phyloP scores from a whole-genome alignment of 2,888 invertebrate species.

The Drosophila lutescens region DNA sequence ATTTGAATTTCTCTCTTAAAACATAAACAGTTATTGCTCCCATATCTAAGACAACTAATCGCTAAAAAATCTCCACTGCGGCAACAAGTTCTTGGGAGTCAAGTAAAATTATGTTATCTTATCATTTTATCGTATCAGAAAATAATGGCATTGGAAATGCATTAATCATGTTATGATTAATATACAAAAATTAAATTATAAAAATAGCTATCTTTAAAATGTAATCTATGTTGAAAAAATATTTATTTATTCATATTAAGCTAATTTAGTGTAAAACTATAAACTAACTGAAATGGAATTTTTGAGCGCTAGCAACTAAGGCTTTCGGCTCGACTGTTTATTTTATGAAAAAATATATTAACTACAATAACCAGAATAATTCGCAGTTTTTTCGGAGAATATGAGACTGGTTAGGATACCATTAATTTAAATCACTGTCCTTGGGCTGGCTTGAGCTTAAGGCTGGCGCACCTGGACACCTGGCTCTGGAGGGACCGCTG shows the following conservation, averaged over 20 bases:
- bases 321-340: too few relatives aligned
- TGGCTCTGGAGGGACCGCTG: conserved; percentile 85
- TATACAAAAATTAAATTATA: too few relatives aligned
- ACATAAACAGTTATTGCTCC: background rate
- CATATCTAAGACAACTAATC: background rate
- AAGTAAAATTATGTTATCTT: conserved; percentile 3
- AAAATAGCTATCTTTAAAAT: too few relatives aligned
- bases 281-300: too few relatives aligned
- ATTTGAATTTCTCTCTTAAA: background rate
- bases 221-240: too few relatives aligned
- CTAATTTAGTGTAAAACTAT: too few relatives aligned
- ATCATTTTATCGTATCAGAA: background rate
- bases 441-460: background rate
- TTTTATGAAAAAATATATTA: too few relatives aligned
- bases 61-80: conserved; percentile 3
- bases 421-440: background rate
- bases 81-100: background rate
- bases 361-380: too few relatives aligned
- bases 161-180: background rate
- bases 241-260: too few relatives aligned
- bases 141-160: background rate
- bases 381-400: too few relatives aligned
- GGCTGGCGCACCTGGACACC: background rate
- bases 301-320: too few relatives aligned
- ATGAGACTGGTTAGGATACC: background rate